Evolutionary conservation across 2,113 vertebrate genomes (phyloP).

Genomic region (Nothoprocta pentlandii): DNA sequence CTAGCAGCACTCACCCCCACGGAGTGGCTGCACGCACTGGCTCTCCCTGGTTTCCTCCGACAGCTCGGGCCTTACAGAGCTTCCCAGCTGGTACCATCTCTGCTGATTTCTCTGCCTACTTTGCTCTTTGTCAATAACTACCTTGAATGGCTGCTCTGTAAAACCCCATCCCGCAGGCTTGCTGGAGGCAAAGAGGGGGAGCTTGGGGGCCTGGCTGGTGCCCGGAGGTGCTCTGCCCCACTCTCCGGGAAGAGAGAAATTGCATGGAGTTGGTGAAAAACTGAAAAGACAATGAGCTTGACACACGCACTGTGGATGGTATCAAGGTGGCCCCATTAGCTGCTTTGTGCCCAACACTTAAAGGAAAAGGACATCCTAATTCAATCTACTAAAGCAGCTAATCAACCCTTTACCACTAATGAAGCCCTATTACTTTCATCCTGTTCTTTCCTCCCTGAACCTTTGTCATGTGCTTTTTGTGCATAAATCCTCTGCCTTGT

Average conservation of each 20-base stretch:
- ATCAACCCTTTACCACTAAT: not conserved
- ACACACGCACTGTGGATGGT: not conserved
- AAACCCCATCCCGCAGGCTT: accelerated
- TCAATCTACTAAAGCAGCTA: not conserved
- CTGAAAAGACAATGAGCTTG: too few relatives aligned
- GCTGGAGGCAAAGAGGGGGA: not conserved
- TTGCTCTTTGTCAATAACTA: not conserved
- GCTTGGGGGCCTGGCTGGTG: too few relatives aligned
- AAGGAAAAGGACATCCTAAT: not conserved
- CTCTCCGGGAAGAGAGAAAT: not conserved
- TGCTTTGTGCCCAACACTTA: not conserved
- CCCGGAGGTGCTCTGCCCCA: not conserved
- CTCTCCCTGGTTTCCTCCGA: not conserved
- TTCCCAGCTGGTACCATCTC: accelerated
- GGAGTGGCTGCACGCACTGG: accelerated
- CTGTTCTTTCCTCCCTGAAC: not conserved
- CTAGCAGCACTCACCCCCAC: not conserved
- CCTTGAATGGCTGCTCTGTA: not conserved
- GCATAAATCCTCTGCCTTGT: not conserved
- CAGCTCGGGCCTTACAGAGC: not conserved
- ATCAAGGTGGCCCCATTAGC: not conserved
- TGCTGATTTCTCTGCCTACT: not conserved
- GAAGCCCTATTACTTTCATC: not conserved
- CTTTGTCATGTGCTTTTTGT: not conserved
- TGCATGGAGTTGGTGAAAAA: not conserved